Evolutionary conservation across 1,140 invertebrate genomes (phyloP).

Genomic region (Trichonephila clavipes): DNA sequence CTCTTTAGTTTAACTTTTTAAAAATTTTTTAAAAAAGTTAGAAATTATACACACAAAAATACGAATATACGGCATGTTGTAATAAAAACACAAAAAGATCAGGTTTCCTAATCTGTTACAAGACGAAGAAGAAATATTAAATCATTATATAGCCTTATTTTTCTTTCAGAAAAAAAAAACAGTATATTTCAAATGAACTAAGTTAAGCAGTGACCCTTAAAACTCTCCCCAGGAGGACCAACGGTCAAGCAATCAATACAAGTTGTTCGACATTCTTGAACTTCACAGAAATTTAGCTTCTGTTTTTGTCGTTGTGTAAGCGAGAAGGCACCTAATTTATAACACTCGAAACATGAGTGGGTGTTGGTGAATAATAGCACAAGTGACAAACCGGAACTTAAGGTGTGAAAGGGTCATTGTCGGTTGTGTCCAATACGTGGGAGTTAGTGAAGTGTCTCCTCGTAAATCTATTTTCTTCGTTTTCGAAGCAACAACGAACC

Average conservation of each 20-base stretch:
- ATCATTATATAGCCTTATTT: too few relatives aligned
- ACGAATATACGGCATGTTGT: too few relatives aligned
- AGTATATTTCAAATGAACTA: too few relatives aligned
- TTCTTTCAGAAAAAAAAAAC: too few relatives aligned
- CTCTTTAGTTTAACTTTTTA: too few relatives aligned
- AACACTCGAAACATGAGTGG: background rate
- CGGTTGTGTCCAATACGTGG: background rate
- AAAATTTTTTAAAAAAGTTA: too few relatives aligned
- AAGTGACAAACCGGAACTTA: background rate
- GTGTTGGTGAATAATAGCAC: background rate
- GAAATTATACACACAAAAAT: too few relatives aligned
- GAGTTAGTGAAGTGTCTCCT: background rate
- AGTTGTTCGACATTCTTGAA: background rate
- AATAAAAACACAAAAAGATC: too few relatives aligned
- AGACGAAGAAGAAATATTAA: too few relatives aligned
- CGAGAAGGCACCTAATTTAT: background rate
- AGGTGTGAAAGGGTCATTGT: conserved; percentile 53
- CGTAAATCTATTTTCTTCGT: background rate
- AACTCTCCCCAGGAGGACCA: too few relatives aligned
- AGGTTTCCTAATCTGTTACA: too few relatives aligned
- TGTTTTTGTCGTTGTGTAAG: background rate
- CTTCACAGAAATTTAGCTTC: background rate
- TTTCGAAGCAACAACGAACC: background rate
- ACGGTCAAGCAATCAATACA: background rate
- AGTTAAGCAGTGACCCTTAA: too few relatives aligned